Evolutionary conservation across 2,888 invertebrate species (phyloP).

Genomic region (Synanthedon formicaeformis): DNA sequence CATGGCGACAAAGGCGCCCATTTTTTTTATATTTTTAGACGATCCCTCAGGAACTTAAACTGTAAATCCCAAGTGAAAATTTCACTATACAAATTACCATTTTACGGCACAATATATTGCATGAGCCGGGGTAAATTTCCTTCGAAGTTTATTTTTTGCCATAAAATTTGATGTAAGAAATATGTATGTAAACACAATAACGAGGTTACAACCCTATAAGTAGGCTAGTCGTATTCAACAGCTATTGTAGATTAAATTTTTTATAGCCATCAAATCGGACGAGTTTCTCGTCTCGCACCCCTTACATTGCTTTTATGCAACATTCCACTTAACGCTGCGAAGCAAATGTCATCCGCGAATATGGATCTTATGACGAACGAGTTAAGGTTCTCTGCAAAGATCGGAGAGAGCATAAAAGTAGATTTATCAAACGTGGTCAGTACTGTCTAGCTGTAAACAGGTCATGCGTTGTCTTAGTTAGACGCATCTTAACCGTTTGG

Average conservation of each 20-base stretch:
- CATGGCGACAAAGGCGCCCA: no score
- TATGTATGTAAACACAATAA: background rate
- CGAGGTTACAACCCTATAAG: background rate
- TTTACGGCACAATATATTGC: no score
- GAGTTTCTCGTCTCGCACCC: conserved; percentile 8
- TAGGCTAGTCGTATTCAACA: background rate
- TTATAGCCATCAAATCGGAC: conserved; percentile 12
- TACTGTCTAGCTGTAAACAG: conserved; percentile 10
- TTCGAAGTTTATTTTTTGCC: background rate
- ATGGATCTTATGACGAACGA: background rate
- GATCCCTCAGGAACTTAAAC: no score
- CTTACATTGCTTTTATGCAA: conserved; percentile 4
- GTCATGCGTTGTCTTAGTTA: conserved; percentile 5
- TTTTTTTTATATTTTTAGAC: no score
- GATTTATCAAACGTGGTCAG: conserved; percentile 11
- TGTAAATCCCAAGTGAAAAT: no score
- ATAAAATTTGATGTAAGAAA: background rate
- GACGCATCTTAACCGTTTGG: conserved; percentile 4
- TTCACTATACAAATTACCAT: no score
- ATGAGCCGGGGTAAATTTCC: no score
- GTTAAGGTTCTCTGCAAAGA: background rate
- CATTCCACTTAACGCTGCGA: background rate
- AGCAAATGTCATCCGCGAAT: no score
- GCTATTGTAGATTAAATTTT: conserved; percentile 10
- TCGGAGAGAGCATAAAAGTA: background rate